Conservation (phyloP, 2,888 invertebrate genomes). For the Tiliacea citrago region DNA sequence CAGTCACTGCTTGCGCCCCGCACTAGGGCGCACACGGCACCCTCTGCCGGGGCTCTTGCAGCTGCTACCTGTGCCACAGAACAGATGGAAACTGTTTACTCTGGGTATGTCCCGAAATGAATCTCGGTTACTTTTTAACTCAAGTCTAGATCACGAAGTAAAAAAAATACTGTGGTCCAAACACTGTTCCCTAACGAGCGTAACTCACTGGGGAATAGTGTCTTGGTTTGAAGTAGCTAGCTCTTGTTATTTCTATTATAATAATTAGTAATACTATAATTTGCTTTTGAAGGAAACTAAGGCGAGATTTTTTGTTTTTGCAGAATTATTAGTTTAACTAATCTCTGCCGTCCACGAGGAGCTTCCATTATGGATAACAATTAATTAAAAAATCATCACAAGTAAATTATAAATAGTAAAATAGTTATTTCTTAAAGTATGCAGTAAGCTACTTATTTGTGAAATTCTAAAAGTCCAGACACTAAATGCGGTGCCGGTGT, state of each 20-base stretch:
- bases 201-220: not conserved
- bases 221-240: not conserved
- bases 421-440: too few species aligned
- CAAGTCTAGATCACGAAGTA: too few species aligned
- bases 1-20: slow-evolving; percentile 82
- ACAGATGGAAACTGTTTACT: slow-evolving; percentile 6
- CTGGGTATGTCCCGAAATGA: not conserved
- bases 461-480: slow-evolving; percentile 41
- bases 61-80: slow-evolving; percentile 79
- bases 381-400: slow-evolving; percentile 1
- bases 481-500: slow-evolving; percentile 27
- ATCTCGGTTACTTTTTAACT: not conserved
- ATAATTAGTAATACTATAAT: too few species aligned
- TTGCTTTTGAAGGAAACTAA: not conserved
- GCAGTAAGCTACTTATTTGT: slow-evolving; percentile 23
- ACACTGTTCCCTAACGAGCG: not conserved
- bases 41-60: slow-evolving; percentile 86
- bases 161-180: not conserved
- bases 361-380: not conserved
- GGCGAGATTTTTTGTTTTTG: not conserved
- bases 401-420: slow-evolving; percentile 3
- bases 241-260: not conserved
- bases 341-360: not conserved
- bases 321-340: not conserved
- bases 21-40: slow-evolving; percentile 86